phyloP scores from a whole-genome alignment of 2,113 vertebrate species.

The Copsychus sechellarum region DNA sequence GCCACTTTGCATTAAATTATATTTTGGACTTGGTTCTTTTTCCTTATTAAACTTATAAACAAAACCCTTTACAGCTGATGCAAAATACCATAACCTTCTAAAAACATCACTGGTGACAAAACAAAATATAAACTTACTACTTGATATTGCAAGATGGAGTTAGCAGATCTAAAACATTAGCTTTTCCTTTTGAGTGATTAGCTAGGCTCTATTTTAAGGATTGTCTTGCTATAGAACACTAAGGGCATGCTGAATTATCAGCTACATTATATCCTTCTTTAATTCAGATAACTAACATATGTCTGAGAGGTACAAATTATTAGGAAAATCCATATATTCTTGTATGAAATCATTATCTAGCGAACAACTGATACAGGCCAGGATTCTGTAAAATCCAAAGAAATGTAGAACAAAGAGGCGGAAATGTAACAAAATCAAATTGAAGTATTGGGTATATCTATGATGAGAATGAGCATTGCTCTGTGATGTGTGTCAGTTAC shows the following conservation, averaged over 20 bases:
- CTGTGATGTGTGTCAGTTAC: neutral
- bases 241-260: neutral
- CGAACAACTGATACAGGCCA: neutral
- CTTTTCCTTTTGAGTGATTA: fast-evolving
- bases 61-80: neutral
- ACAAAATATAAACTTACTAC: neutral
- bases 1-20: neutral
- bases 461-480: neutral
- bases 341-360: neutral
- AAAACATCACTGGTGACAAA: neutral
- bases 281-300: neutral
- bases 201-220: neutral
- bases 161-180: neutral
- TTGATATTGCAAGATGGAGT: neutral
- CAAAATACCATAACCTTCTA: neutral
- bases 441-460: neutral
- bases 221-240: neutral
- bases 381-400: neutral
- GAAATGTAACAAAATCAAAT: neutral
- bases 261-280: neutral
- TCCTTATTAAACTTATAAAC: neutral
- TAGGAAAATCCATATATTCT: neutral
- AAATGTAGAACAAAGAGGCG: neutral
- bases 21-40: neutral
- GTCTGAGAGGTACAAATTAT: neutral